Conservation (phyloP, 2,797 vertebrate species). For the Poliocrania exsul region DNA sequence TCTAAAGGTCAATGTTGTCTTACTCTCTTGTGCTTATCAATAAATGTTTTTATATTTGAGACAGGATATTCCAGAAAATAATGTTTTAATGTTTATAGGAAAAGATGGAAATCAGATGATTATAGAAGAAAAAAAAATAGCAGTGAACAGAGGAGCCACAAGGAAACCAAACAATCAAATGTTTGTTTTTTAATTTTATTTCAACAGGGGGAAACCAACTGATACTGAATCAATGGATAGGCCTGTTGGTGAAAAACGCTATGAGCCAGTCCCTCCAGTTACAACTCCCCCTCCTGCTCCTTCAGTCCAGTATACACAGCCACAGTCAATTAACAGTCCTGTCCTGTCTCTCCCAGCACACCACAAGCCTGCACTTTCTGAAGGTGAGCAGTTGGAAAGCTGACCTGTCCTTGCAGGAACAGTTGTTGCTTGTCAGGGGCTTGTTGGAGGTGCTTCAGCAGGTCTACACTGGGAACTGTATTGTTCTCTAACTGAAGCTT, state of each 20-base stretch:
- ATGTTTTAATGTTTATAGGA: conserved; percentile 24
- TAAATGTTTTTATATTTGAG: conserved; percentile 52
- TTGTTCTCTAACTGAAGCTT: not conserved
- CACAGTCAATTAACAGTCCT: conserved; percentile 72
- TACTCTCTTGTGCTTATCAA: conserved; percentile 64
- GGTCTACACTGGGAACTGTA: fast-evolving
- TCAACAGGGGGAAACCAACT: conserved; percentile 81
- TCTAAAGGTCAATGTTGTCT: conserved; percentile 65
- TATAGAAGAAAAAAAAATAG: conserved; percentile 2
- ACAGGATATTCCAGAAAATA: conserved; percentile 15
- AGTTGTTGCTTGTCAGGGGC: not conserved
- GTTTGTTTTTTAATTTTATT: not conserved
- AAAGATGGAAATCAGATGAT: conserved; percentile 22
- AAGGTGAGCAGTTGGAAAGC: conserved; percentile 78
- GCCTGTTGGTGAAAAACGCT: conserved; percentile 88
- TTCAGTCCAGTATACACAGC: conserved; percentile 86
- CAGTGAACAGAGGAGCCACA: not conserved
- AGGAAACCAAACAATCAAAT: not conserved
- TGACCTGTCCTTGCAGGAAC: not conserved
- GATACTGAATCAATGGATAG: conserved; percentile 85
- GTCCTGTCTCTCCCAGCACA: conserved; percentile 83
- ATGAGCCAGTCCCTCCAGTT: conserved; percentile 84
- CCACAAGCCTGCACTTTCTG: conserved; percentile 85
- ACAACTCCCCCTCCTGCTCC: conserved; percentile 82
- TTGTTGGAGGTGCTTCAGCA: not conserved